Percentiles rank a stretch among this genome's conserved stretches.
Evolutionary conservation across 2,888 invertebrate species (phyloP).

Genomic region (Luperina testacea): DNA sequence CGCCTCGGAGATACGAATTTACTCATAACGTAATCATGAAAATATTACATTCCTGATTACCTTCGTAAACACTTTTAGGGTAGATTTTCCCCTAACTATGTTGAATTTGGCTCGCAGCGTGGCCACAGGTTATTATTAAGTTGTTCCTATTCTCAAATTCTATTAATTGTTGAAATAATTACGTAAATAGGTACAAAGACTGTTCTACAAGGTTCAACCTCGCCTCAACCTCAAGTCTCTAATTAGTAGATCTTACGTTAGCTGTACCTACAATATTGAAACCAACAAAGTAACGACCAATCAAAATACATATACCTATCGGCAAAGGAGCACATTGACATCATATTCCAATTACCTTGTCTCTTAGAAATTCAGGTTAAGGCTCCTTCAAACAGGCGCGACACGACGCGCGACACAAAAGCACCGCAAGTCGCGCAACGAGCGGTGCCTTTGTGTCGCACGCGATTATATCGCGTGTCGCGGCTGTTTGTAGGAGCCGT

Average conservation of each 20-base stretch:
- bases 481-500: too few relatives aligned
- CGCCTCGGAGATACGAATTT: conserved; percentile 48
- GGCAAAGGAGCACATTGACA: neutral
- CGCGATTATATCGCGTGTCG: too few relatives aligned
- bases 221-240: neutral
- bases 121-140: neutral
- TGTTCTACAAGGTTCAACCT: neutral
- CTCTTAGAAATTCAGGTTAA: neutral
- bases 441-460: too few relatives aligned
- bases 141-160: neutral
- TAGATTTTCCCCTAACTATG: conserved; percentile 1
- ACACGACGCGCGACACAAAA: too few relatives aligned
- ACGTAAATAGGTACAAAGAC: neutral
- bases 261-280: neutral
- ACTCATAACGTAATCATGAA: conserved; percentile 49
- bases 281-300: neutral
- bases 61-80: conserved; percentile 44
- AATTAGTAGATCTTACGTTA: neutral
- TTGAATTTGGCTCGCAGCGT: neutral
- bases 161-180: neutral
- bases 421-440: too few relatives aligned
- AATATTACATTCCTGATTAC: conserved; percentile 62
- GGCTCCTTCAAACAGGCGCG: too few relatives aligned
- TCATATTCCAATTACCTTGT: neutral
- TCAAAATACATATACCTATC: neutral